Evolutionary conservation across 2,797 vertebrate species (phyloP), one percentile per base, ranked within the genome.

Genomic region (Dendrocincla tyrannina): DNA sequence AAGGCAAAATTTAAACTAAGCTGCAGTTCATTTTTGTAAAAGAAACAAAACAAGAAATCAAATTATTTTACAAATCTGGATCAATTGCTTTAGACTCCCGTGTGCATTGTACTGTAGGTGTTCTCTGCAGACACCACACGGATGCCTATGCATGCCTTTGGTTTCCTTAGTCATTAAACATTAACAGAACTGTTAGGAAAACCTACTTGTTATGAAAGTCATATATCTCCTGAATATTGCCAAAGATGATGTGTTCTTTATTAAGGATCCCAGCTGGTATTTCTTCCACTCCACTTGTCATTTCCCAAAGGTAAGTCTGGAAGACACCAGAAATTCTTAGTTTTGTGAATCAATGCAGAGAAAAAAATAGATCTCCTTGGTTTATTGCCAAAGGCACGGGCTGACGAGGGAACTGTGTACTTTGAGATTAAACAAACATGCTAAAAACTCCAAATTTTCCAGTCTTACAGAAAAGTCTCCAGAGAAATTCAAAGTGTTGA

Each of bases 201-300:
- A 97, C 99, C 95, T 98, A 99, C 99, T 99, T 99, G 98, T 98
- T 99, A 96, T 99, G 99, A 96, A 99, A 99, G 97, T 99, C 99
- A 39, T 99, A 99, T 93, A 99, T 99, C 88, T 99, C 98, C 97
- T 99, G 99, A 97, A 99, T 99, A 98, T 99, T 99, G 91, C 99
- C 99, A 76, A 99, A 99, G 95, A 99, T 98, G 95, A 99, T 97
- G 67, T 99, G 98, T 64, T 99, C 99, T 96, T 99, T 99, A 96
- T 98, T 99, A 82, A 98, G 97, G 79, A 99, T 99, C 87, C 98
- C 99, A 53, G 98, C 68, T 4, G 99, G 99, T 64, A 99, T 98
- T 97, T 99, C 99, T 90, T 99, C 99, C 50, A 99, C 99, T 15
- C 99, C 99, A 70, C 98, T 99, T 77, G 98, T 99, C 99, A 99